Conservation (phyloP, 2,888 invertebrate genomes). For the Labia minor region DNA sequence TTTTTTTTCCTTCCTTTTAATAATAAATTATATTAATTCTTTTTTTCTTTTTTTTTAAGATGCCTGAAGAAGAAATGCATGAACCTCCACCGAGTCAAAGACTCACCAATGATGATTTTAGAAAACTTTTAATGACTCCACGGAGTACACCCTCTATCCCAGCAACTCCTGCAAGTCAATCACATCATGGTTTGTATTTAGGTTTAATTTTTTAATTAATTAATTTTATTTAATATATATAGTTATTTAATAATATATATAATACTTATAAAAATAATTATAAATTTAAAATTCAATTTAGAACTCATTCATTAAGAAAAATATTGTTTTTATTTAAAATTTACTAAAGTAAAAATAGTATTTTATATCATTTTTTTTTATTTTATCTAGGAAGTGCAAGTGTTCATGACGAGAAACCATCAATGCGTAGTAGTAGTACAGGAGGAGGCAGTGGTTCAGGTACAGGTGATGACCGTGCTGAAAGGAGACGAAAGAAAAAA, state of each 20-base stretch:
- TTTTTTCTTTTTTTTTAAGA: slow-evolving; percentile 34
- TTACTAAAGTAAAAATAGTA: no score
- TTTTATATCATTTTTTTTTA: no score
- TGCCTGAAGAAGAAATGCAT: slow-evolving; percentile 44
- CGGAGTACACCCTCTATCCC: slow-evolving; percentile 35
- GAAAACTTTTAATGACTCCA: slow-evolving; percentile 91
- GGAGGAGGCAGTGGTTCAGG: slow-evolving; percentile 22
- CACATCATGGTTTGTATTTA: slow-evolving; percentile 29
- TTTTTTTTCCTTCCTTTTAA: no score
- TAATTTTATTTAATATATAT: no score
- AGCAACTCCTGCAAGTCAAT: slow-evolving; percentile 28
- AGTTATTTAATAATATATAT: no score
- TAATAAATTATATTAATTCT: no score
- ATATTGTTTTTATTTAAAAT: no score
- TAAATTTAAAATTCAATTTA: no score
- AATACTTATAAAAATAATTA: no score
- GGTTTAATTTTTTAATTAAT: no score
- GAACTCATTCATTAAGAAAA: no score
- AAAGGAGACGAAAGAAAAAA: slow-evolving; percentile 82
- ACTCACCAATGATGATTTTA: slow-evolving; percentile 93
- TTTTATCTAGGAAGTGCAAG: not conserved
- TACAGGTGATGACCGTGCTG: slow-evolving; percentile 59
- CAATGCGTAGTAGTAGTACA: not conserved
- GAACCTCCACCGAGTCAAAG: slow-evolving; percentile 62
- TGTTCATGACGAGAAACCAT: slow-evolving; percentile 16